Evolutionary conservation across 2,113 vertebrate species (phyloP).

Genomic region (Tetraodon nigroviridis): DNA sequence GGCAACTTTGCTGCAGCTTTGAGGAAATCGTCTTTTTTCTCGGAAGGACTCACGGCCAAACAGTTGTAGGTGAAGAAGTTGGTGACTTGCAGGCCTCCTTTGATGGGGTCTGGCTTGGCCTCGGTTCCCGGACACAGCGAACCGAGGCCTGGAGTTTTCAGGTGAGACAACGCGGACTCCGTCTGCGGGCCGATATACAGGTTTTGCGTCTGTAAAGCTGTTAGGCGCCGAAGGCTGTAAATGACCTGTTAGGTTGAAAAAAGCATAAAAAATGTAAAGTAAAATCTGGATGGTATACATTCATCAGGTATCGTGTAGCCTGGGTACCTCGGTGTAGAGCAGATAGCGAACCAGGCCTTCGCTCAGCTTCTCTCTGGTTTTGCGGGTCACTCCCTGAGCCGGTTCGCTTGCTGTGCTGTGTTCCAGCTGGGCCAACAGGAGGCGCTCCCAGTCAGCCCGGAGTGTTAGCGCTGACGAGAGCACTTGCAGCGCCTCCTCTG

Average conservation of each 20-base stretch:
- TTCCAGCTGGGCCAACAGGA: constrained; percentile 76
- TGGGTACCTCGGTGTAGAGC: constrained; percentile 75
- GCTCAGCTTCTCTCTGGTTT: constrained; percentile 65
- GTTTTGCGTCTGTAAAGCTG: constrained; percentile 79
- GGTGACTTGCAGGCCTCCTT: constrained; percentile 81
- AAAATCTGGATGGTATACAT: too few relatives aligned
- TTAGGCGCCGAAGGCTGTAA: constrained; percentile 78
- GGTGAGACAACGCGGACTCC: constrained; percentile 7
- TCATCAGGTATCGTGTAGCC: background rate
- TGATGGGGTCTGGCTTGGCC: constrained; percentile 74
- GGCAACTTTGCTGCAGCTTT: background rate
- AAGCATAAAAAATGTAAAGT: background rate
- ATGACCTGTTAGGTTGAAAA: constrained; percentile 67
- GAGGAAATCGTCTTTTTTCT: background rate
- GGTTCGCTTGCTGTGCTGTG: background rate
- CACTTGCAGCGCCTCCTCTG: constrained; percentile 64
- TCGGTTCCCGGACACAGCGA: constrained; percentile 73
- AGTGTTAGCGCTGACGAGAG: constrained; percentile 75
- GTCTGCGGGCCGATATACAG: constrained; percentile 83
- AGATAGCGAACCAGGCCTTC: constrained; percentile 78
- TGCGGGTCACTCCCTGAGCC: constrained; percentile 14
- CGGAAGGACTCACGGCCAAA: constrained; percentile 75
- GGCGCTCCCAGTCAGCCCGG: constrained; percentile 77
- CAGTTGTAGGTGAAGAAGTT: constrained; percentile 90
- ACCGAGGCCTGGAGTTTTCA: constrained; percentile 50